Conservation (phyloP, 2,888 invertebrate genomes). For the Dryadula phaetusa region DNA sequence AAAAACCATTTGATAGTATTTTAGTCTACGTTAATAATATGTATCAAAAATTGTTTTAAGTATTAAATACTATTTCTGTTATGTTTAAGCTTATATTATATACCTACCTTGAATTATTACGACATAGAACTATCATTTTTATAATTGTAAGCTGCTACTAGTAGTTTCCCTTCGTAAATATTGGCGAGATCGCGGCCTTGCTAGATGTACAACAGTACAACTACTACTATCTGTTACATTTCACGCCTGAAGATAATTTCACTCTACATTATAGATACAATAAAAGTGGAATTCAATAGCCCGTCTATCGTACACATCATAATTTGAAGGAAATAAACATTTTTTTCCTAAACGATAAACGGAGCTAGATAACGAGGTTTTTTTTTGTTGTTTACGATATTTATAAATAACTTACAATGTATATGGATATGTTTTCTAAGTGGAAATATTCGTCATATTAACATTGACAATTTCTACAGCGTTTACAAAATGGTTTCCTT, state of each 20-base stretch:
- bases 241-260: constrained; percentile 81
- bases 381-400: too few species aligned
- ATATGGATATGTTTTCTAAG: too few species aligned
- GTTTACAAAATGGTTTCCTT: not conserved
- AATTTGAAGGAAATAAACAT: constrained; percentile 6
- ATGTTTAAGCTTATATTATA: not conserved
- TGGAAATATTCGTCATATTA: not conserved
- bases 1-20: too few species aligned
- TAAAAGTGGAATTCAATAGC: constrained; percentile 72
- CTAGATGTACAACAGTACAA: constrained; percentile 54
- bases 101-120: not conserved
- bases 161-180: constrained; percentile 63
- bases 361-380: too few species aligned
- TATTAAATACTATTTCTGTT: not conserved
- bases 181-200: constrained; percentile 72
- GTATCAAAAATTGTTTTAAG: too few species aligned
- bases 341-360: not conserved
- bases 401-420: too few species aligned
- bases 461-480: not conserved
- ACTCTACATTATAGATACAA: constrained; percentile 78
- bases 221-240: constrained; percentile 81
- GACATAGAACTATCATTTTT: not conserved
- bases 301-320: constrained; percentile 65
- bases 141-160: too few species aligned
- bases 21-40: too few species aligned